phyloP scores from a whole-genome alignment of 2,113 vertebrate genomes.

The Ailuropoda melanoleuca region DNA sequence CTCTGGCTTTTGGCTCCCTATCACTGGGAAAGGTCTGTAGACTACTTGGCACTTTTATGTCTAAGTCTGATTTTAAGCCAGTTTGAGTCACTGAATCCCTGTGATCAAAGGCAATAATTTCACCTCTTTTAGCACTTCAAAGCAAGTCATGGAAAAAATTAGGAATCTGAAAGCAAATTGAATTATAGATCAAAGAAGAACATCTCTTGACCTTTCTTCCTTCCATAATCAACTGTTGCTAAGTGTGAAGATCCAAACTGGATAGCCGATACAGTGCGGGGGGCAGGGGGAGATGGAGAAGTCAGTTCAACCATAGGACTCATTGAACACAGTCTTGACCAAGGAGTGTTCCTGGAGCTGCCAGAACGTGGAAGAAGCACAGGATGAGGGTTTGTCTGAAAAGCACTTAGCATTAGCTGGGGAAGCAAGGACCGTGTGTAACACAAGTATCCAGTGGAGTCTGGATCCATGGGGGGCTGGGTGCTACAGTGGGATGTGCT shows the following conservation, averaged over 20 bases:
- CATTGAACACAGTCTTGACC: neutral
- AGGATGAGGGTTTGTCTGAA: neutral
- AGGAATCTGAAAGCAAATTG: conserved; percentile 60
- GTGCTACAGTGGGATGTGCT: neutral
- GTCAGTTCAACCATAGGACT: neutral
- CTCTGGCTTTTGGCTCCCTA: neutral
- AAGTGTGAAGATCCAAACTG: conserved; percentile 16
- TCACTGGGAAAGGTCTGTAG: neutral
- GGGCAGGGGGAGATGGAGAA: neutral
- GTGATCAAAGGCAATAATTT: conserved; percentile 58
- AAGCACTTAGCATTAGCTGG: neutral
- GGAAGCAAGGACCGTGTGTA: neutral
- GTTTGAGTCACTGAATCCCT: conserved; percentile 37
- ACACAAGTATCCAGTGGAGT: neutral
- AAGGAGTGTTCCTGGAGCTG: neutral
- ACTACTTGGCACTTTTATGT: neutral
- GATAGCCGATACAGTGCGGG: neutral
- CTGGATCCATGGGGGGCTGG: neutral
- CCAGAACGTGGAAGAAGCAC: neutral
- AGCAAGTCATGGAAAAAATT: conserved; percentile 59
- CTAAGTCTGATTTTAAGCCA: conserved; percentile 38
- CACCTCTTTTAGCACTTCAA: conserved; percentile 64
- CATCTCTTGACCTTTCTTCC: conserved; percentile 63
- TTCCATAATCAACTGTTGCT: conserved; percentile 38
- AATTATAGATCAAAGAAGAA: conserved; percentile 64